Conservation (phyloP, 2,888 invertebrate genomes). For the Dryococelus australis region DNA sequence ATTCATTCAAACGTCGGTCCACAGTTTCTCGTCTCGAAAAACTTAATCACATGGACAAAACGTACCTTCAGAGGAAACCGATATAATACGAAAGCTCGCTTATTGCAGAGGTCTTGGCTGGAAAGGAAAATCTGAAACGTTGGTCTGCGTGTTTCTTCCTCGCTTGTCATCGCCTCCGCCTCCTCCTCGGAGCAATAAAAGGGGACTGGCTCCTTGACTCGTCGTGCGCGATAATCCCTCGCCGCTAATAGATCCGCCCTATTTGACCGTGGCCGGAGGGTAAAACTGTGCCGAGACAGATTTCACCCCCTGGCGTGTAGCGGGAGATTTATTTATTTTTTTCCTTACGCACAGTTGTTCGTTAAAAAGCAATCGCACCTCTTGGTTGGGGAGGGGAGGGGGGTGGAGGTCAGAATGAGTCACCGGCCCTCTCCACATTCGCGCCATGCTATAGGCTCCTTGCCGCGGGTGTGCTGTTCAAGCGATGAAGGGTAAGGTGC, state of each 20-base stretch:
- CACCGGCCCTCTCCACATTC: neutral
- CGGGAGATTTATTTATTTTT: neutral
- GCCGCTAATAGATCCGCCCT: neutral
- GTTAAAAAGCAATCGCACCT: constrained; percentile 16
- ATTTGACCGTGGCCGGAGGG: neutral
- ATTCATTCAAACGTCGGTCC: too few species aligned
- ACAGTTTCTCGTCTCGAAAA: too few species aligned
- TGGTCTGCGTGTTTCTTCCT: too few species aligned
- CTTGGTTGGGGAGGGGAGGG: neutral
- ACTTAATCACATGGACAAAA: too few species aligned
- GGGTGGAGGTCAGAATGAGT: neutral
- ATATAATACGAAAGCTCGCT: too few species aligned
- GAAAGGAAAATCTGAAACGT: too few species aligned
- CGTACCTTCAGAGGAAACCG: too few species aligned
- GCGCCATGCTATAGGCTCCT: neutral
- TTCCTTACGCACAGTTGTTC: neutral
- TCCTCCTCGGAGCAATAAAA: neutral
- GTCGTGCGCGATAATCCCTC: neutral
- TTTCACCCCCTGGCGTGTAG: neutral
- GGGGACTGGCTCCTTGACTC: neutral
- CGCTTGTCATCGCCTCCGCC: too few species aligned
- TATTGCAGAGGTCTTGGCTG: too few species aligned
- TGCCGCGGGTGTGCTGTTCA: neutral
- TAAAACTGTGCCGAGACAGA: neutral
- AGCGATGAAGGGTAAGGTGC: neutral